Evolutionary conservation across 2,888 invertebrate genomes (phyloP).

Genomic region (Phengaris arion): DNA sequence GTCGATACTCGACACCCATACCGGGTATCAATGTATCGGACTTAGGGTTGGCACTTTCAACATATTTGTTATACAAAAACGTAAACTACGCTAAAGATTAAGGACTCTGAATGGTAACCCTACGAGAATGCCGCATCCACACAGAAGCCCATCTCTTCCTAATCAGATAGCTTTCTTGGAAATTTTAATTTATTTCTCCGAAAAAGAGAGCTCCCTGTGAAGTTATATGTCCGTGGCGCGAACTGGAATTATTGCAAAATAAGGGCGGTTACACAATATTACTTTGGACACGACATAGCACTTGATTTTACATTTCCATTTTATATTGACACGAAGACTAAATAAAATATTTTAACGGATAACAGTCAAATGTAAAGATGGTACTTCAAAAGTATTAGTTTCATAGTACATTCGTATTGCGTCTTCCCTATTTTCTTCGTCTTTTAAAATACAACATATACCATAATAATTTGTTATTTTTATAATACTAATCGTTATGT

Average conservation of each 20-base stretch:
- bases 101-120: neutral
- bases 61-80: neutral
- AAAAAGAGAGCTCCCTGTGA: slow-evolving; percentile 53
- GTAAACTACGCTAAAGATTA: neutral
- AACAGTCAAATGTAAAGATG: too few species aligned
- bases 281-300: neutral
- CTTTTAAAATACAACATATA: too few species aligned
- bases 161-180: slow-evolving; percentile 67
- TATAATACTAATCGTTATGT: slow-evolving; percentile 29
- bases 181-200: slow-evolving; percentile 70
- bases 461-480: neutral
- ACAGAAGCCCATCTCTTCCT: slow-evolving; percentile 38
- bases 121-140: slow-evolving; percentile 35
- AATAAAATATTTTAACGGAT: too few species aligned
- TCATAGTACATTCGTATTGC: too few species aligned
- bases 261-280: slow-evolving; percentile 40
- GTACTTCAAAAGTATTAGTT: too few species aligned
- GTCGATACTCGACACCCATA: slow-evolving; percentile 16
- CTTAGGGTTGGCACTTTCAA: neutral
- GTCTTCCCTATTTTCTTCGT: neutral
- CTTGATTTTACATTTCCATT: neutral
- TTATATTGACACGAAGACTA: neutral
- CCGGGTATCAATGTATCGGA: neutral
- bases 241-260: slow-evolving; percentile 59
- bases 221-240: slow-evolving; percentile 40